These are phyloP conservation scores for honey bee (Apis mellifera) DNA, from an alignment of 1,140 invertebrate genomes.

Conservation along the genomic window DNA sequence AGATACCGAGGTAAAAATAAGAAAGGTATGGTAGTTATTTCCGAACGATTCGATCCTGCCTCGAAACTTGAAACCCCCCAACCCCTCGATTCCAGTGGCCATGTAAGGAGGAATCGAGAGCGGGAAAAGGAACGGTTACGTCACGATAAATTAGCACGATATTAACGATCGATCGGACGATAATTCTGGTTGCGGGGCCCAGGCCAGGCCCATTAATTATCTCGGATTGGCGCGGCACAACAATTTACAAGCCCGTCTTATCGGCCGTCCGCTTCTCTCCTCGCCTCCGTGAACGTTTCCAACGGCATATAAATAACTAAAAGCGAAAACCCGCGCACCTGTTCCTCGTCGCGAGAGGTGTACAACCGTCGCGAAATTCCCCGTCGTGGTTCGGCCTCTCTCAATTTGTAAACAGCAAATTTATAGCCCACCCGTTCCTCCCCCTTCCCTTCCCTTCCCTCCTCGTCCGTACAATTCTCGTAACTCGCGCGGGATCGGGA, in stretches of 20 bases:
- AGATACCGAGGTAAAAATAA: too few relatives aligned
- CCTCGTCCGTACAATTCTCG: not conserved
- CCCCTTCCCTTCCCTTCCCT: too few relatives aligned
- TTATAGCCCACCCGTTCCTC: slow-evolving; percentile 24
- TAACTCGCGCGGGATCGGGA: not conserved
- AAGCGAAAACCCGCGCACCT: slow-evolving; percentile 48
- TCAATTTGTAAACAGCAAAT: slow-evolving; percentile 47
- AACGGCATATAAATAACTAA: slow-evolving; percentile 27
- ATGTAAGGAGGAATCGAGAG: slow-evolving; percentile 19
- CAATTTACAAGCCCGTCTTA: slow-evolving; percentile 57
- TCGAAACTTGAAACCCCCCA: not conserved
- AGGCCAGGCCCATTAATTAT: slow-evolving; percentile 58
- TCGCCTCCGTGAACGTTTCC: not conserved
- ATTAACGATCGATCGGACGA: slow-evolving; percentile 55
- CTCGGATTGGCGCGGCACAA: slow-evolving; percentile 51
- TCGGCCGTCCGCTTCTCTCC: slow-evolving; percentile 29
- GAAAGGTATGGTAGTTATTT: too few relatives aligned
- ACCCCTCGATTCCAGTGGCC: slow-evolving; percentile 25
- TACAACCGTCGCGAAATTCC: slow-evolving; percentile 20
- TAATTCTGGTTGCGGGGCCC: slow-evolving; percentile 52
- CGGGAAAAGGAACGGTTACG: not conserved
- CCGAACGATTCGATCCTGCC: too few relatives aligned
- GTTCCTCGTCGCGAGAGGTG: slow-evolving; percentile 26
- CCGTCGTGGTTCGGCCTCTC: slow-evolving; percentile 17
- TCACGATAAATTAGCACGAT: slow-evolving; percentile 58